Percentiles rank a stretch among this genome's conserved stretches.
phyloP scores from a whole-genome alignment of 2,113 vertebrate species.

The Oenanthe melanoleuca region DNA sequence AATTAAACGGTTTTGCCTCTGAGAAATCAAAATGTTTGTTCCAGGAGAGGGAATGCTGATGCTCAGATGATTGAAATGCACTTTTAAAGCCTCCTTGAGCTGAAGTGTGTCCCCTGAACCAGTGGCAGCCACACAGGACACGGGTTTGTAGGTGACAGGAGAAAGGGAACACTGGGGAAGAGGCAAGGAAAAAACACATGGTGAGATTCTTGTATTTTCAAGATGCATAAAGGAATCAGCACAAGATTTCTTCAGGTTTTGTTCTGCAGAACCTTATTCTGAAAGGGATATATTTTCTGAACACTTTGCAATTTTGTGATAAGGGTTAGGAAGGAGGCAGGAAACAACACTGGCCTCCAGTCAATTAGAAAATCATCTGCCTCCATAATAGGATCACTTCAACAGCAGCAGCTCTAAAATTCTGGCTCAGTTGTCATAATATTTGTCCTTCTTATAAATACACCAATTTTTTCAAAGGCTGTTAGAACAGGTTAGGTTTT shows the following conservation, averaged over 20 bases:
- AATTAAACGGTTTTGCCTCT: background rate
- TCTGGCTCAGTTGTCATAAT: background rate
- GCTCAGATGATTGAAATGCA: background rate
- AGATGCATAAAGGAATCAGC: background rate
- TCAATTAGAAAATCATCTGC: background rate
- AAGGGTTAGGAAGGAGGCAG: background rate
- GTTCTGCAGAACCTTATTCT: background rate
- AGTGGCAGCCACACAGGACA: rapidly evolving
- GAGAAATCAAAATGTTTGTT: background rate
- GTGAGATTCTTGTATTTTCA: background rate
- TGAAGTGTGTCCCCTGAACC: background rate
- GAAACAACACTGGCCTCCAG: background rate
- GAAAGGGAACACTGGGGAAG: background rate
- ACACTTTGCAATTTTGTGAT: background rate
- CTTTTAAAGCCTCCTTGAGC: background rate
- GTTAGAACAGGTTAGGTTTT: background rate
- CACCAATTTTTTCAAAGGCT: background rate
- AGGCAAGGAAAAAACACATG: background rate
- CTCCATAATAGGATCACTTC: background rate
- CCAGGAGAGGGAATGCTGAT: background rate
- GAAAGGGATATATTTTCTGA: background rate
- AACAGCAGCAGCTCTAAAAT: background rate
- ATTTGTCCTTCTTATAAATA: background rate
- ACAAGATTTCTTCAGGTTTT: background rate
- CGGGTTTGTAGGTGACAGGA: background rate